phyloP scores from a whole-genome alignment of 2,797 vertebrate species.

The Lacerta agilis region DNA sequence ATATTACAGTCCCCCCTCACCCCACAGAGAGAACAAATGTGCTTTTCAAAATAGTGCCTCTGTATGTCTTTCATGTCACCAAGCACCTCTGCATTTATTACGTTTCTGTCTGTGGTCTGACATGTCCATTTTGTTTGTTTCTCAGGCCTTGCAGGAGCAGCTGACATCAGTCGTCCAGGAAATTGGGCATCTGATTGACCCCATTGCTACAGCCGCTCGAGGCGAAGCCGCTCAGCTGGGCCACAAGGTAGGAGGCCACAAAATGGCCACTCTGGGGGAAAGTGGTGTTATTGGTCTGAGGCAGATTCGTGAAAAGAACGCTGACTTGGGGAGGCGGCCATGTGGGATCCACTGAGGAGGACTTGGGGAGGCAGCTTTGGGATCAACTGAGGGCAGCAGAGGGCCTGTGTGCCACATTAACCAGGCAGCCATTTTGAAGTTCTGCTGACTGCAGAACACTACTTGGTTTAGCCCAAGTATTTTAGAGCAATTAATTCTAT shows the following conservation, averaged over 20 bases:
- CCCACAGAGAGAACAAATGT: no score
- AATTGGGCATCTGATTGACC: slow-evolving; percentile 96
- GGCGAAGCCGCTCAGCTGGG: slow-evolving; percentile 97
- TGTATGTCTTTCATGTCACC: neutral
- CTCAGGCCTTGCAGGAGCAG: slow-evolving; percentile 95
- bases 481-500: no score
- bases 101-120: neutral
- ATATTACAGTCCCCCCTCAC: no score
- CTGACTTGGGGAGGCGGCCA: neutral
- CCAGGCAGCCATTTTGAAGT: no score
- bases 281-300: no score
- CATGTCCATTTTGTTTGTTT: slow-evolving; percentile 26
- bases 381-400: no score
- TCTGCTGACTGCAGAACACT: no score
- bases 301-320: neutral
- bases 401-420: neutral
- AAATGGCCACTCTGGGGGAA: neutral
- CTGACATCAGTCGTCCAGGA: slow-evolving; percentile 96
- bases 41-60: neutral
- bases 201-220: slow-evolving; percentile 90
- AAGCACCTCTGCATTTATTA: neutral
- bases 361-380: neutral
- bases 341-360: no score
- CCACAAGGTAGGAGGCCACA: slow-evolving; percentile 86
- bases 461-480: no score